A percentile compares a stretch with the other conserved stretches of the same genome.
These are phyloP conservation scores for Rana temporaria DNA, from an alignment of 2,113 vertebrate species.

Conservation along the genomic window DNA sequence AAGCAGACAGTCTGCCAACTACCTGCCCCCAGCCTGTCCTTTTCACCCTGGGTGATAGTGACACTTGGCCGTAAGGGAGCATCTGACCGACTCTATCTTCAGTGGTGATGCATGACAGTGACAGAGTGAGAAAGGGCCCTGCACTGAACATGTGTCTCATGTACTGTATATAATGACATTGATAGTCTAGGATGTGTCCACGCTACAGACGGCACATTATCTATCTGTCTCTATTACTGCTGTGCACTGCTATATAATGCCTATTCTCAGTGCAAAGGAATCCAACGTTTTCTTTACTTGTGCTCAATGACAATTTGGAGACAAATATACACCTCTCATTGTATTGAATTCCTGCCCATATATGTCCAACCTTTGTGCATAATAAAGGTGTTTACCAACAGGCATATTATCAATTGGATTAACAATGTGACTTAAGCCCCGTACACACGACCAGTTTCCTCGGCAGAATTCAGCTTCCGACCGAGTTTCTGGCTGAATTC, in stretches of 20 bases:
- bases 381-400: too few species aligned
- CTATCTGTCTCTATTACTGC: neutral
- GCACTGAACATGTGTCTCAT: slow-evolving; percentile 29
- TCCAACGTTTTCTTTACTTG: too few species aligned
- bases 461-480: too few species aligned
- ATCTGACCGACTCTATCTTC: slow-evolving; percentile 7
- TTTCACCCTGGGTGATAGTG: slow-evolving; percentile 39
- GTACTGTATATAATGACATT: slow-evolving; percentile 30
- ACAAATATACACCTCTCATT: too few species aligned
- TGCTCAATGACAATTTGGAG: too few species aligned
- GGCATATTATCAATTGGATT: too few species aligned
- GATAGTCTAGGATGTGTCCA: slow-evolving; percentile 4
- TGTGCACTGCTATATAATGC: neutral
- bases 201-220: neutral
- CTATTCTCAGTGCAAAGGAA: too few species aligned
- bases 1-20: slow-evolving; percentile 47
- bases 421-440: too few species aligned
- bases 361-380: too few species aligned
- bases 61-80: slow-evolving; percentile 27
- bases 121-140: slow-evolving; percentile 28
- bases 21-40: slow-evolving; percentile 33
- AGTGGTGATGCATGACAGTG: slow-evolving; percentile 11
- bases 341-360: too few species aligned
- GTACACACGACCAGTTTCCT: too few species aligned
- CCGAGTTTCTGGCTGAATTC: too few species aligned